These are phyloP conservation scores for Dicranocentrus wangi DNA, from an alignment of 2,888 invertebrate genomes.

Conservation along the genomic window DNA sequence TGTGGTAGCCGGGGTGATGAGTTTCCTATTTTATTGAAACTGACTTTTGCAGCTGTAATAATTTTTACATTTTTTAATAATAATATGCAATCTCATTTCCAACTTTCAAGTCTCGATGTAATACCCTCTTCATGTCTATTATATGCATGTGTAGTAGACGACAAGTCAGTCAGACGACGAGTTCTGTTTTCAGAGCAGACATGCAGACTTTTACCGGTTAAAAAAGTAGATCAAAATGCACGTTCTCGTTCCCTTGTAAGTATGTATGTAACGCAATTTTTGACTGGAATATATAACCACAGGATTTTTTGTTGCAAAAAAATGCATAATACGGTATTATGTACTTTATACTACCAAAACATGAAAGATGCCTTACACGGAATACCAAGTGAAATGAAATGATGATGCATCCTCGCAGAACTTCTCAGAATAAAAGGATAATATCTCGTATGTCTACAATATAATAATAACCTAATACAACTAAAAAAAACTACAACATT, in stretches of 20 bases:
- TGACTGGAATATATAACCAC: background rate
- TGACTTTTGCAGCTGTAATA: too few relatives aligned
- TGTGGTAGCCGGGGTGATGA: too few relatives aligned
- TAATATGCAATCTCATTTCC: too few relatives aligned
- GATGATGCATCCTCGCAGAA: conserved; percentile 10
- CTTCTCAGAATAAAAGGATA: background rate
- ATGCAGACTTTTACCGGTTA: background rate
- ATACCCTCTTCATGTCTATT: conserved; percentile 1
- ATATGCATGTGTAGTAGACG: too few relatives aligned
- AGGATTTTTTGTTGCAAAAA: background rate
- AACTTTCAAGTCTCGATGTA: too few relatives aligned
- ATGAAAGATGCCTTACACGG: conserved; percentile 35
- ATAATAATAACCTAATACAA: background rate
- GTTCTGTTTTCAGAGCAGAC: too few relatives aligned
- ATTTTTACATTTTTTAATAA: too few relatives aligned
- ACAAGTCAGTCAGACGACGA: too few relatives aligned
- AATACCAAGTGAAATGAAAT: conserved; percentile 11
- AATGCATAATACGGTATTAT: background rate
- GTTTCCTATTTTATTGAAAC: too few relatives aligned
- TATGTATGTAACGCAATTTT: background rate
- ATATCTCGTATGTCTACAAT: background rate
- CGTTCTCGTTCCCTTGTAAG: background rate
- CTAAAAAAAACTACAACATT: too few relatives aligned
- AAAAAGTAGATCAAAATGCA: conserved; percentile 1
- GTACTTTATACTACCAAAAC: background rate